These are phyloP conservation scores for Zaprionus vittiger DNA, from an alignment of 1,140 invertebrate genomes.

Conservation along the genomic window DNA sequence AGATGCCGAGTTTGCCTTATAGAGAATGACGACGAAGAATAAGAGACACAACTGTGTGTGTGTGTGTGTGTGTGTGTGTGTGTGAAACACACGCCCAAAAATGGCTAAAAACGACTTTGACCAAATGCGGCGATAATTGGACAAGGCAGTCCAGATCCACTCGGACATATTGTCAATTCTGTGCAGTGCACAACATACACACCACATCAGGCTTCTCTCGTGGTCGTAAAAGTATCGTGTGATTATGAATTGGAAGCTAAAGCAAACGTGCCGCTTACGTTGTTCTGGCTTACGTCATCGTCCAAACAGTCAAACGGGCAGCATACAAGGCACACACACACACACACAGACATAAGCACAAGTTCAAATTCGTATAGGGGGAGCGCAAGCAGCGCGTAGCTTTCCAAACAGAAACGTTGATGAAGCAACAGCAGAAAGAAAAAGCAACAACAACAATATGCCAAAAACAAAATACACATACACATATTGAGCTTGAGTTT, in stretches of 20 bases:
- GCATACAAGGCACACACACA: conserved; percentile 50
- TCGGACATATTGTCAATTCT: conserved; percentile 59
- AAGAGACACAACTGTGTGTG: conserved; percentile 26
- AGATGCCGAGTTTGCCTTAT: conserved; percentile 41
- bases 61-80: conserved; percentile 24
- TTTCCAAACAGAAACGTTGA: conserved; percentile 75
- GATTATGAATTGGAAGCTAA: conserved; percentile 77
- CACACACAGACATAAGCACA: conserved; percentile 39
- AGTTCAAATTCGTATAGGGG: conserved; percentile 72
- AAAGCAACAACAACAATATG: conserved; percentile 39
- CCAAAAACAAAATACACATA: conserved; percentile 45
- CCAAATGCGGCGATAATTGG: conserved; percentile 72
- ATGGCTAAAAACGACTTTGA: conserved; percentile 72
- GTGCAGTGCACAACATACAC: conserved; percentile 47
- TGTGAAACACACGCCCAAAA: conserved; percentile 69
- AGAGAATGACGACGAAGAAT: conserved; percentile 16
- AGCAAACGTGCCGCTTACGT: conserved; percentile 43
- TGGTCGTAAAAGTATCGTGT: conserved; percentile 70
- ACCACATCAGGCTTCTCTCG: conserved; percentile 20
- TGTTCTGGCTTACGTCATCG: conserved; percentile 74
- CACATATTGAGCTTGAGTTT: conserved; percentile 60
- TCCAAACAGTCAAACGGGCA: conserved; percentile 55
- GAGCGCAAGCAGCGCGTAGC: conserved; percentile 39
- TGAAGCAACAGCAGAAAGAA: conserved; percentile 52
- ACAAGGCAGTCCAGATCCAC: conserved; percentile 68